A percentile compares a stretch with the other conserved stretches of the same genome.
These are phyloP conservation scores for Lordiphosa andalusiaca DNA, from an alignment of 2,888 invertebrate species.

Conservation along the genomic window DNA sequence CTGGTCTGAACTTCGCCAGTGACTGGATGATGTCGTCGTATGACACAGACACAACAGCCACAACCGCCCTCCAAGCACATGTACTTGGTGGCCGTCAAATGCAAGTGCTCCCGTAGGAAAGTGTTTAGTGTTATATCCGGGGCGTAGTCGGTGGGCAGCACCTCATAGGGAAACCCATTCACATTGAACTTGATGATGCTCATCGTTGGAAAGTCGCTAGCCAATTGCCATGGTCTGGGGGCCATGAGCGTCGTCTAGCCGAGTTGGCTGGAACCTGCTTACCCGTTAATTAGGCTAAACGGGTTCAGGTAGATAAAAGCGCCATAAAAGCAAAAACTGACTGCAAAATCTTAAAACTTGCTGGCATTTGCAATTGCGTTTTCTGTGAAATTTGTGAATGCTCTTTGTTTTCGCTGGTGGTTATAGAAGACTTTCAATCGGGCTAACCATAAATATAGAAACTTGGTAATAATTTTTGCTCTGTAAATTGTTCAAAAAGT, in stretches of 20 bases:
- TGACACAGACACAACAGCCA: slow-evolving; percentile 83
- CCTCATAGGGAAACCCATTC: slow-evolving; percentile 65
- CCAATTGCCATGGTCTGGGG: slow-evolving; percentile 17
- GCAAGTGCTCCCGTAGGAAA: slow-evolving; percentile 82
- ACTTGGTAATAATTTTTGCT: no score
- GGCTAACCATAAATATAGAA: no score
- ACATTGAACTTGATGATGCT: slow-evolving; percentile 58
- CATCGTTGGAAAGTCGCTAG: slow-evolving; percentile 34
- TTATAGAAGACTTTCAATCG: no score
- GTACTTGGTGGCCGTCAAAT: slow-evolving; percentile 84
- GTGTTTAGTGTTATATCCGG: slow-evolving; percentile 82
- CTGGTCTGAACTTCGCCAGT: slow-evolving; percentile 32
- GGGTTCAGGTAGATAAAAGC: slow-evolving; percentile 32
- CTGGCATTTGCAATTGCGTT: not conserved
- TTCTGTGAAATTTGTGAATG: not conserved
- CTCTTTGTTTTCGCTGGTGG: not conserved
- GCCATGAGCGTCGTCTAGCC: slow-evolving; percentile 33
- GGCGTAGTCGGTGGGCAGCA: slow-evolving; percentile 74
- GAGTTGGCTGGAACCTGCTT: slow-evolving; percentile 39
- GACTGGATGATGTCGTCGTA: slow-evolving; percentile 74
- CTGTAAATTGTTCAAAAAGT: no score
- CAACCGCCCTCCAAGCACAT: slow-evolving; percentile 86
- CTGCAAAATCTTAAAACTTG: slow-evolving; percentile 29
- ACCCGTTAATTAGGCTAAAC: slow-evolving; percentile 45
- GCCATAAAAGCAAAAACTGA: slow-evolving; percentile 9